Percentiles rank a stretch among this genome's conserved stretches.
These are phyloP conservation scores for Zenarchopterus dispar DNA, from an alignment of 2,797 vertebrate genomes.

Conservation along the genomic window DNA sequence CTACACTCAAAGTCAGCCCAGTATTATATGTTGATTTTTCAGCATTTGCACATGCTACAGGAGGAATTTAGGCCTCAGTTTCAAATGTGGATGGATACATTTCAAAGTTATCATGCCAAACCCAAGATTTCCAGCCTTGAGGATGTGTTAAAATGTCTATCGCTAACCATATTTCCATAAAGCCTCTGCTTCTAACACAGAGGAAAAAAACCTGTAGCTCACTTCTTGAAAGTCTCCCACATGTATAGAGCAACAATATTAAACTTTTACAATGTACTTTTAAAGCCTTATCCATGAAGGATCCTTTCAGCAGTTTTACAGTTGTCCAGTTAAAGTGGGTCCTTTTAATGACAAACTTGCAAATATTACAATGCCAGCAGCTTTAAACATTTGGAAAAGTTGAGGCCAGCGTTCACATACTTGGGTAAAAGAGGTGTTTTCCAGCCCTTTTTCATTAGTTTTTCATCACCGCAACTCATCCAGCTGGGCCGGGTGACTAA, in stretches of 20 bases:
- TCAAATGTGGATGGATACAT: too few species aligned
- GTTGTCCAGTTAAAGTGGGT: background rate
- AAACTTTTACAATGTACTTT: background rate
- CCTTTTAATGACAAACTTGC: slow-evolving; percentile 27
- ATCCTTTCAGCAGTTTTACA: slow-evolving; percentile 23
- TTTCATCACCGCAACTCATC: slow-evolving; percentile 27
- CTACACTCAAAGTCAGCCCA: too few species aligned
- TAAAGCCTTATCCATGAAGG: slow-evolving; percentile 16
- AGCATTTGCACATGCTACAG: too few species aligned
- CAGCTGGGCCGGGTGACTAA: slow-evolving; percentile 56
- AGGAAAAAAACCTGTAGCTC: background rate
- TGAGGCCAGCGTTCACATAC: slow-evolving; percentile 14
- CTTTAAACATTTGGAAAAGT: slow-evolving; percentile 51
- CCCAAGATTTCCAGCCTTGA: too few species aligned
- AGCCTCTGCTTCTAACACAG: slow-evolving; percentile 1
- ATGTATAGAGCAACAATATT: slow-evolving; percentile 1
- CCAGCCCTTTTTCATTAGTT: slow-evolving; percentile 46
- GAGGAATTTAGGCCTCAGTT: too few species aligned
- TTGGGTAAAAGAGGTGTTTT: slow-evolving; percentile 36
- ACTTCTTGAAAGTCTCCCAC: background rate
- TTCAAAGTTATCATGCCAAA: too few species aligned
- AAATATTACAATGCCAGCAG: slow-evolving; percentile 18
- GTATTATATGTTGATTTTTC: too few species aligned
- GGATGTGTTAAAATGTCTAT: too few species aligned
- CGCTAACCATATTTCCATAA: too few species aligned